phyloP scores from a whole-genome alignment of 2,113 vertebrate genomes.

The Oncorhynchus clarkii region DNA sequence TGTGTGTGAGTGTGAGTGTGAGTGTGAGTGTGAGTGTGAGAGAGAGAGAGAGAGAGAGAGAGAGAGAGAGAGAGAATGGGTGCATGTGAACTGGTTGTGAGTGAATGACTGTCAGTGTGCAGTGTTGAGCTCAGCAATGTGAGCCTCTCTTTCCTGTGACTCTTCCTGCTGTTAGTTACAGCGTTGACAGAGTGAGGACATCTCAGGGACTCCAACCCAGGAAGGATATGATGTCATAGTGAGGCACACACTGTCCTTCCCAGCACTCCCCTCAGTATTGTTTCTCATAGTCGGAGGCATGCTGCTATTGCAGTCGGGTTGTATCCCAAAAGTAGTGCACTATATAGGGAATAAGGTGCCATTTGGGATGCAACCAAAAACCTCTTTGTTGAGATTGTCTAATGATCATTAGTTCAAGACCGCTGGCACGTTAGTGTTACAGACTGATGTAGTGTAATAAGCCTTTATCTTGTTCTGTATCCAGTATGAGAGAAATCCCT shows the following conservation, averaged over 20 bases:
- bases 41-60: no score
- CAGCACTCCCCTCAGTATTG: neutral
- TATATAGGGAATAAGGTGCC: no score
- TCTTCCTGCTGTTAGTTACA: neutral
- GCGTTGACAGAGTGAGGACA: neutral
- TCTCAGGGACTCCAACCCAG: neutral
- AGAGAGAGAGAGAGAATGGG: no score
- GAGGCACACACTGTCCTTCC: neutral
- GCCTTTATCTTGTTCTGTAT: neutral
- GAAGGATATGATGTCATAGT: slow-evolving; percentile 2
- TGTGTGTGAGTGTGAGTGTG: no score
- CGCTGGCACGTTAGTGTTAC: no score
- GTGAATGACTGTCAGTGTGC: neutral
- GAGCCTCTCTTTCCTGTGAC: slow-evolving; percentile 7
- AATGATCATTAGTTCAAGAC: neutral
- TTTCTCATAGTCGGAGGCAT: neutral
- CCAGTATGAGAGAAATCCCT: neutral
- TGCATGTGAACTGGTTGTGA: neutral
- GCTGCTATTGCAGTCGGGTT: neutral
- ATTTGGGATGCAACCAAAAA: neutral
- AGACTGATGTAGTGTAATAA: neutral
- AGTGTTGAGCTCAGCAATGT: slow-evolving; percentile 4
- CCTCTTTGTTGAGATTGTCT: neutral
- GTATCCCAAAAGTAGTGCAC: no score
- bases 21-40: no score